Evolutionary conservation across 2,113 vertebrate genomes (phyloP), one percentile per base, ranked within the genome.

Genomic region (Cacatua alba): DNA sequence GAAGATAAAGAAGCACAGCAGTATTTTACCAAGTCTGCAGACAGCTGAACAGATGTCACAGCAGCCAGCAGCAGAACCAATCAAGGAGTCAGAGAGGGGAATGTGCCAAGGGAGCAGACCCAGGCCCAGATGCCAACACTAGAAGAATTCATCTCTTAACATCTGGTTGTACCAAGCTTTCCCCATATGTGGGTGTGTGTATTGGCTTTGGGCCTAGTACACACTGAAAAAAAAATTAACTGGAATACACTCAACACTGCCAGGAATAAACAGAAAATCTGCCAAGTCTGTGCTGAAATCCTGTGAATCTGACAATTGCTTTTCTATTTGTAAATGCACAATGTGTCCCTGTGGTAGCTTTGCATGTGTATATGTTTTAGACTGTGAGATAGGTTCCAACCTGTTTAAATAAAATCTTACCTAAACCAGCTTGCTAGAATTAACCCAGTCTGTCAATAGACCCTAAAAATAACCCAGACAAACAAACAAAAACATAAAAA

Each of bases 21-120:
- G 15, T 65, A 67, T 87, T 94, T 92, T 78, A 92, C 43, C 31
- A 92, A 96, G 92, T 21, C 91, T 92, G 57, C 68, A 92, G 94
- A 95, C 64, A 97, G 79, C 37, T 85, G 87, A 98, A 94, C 94
- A 98, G 96, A 97, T 98, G 94, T 94, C 67, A 9, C 65, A 63
- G 86, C 57, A 97, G 82, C 48, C 88, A 97, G 95, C 53, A 93
- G 51, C 52, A 75, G 69, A 97, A 86, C 81, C 90, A 97, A 84
- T 97, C 95, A 97, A 46, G 53, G 78, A 92, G 91, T 95, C 86
- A 92, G 78, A 96, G 49, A 91, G 41, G 48, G 12, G 49, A 81
- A 92, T 70, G 24, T 43, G 92, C 85, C 91, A 90, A 84, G 91
- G 86, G 85, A 97, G 11, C 52, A 80, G 64, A 86, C 51, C 55